phyloP scores from a whole-genome alignment of 2,888 invertebrate genomes.

The Heliconius ismenius region DNA sequence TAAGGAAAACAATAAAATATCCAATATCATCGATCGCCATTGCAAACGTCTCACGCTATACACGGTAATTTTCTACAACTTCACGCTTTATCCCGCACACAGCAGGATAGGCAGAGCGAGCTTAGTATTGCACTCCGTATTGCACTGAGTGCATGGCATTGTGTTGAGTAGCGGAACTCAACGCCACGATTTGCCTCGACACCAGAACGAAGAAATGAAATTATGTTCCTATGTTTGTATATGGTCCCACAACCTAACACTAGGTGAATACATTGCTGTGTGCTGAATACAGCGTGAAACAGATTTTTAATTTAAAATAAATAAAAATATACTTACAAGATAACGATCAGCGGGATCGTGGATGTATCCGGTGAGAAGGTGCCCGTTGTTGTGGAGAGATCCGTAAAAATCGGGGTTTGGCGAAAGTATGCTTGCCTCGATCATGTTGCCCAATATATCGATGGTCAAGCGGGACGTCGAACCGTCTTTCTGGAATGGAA shows the following conservation, averaged over 20 bases:
- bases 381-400: conserved; percentile 88
- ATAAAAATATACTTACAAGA: conserved; percentile 78
- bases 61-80: not conserved
- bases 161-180: too few relatives aligned
- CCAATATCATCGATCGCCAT: conserved; percentile 13
- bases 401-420: conserved; percentile 85
- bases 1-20: not conserved
- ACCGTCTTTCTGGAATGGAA: conserved; percentile 71
- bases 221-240: too few relatives aligned
- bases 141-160: too few relatives aligned
- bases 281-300: too few relatives aligned
- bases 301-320: not conserved
- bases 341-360: conserved; percentile 88
- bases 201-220: too few relatives aligned
- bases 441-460: conserved; percentile 86
- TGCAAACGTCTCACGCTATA: not conserved
- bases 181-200: too few relatives aligned
- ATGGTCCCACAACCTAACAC: too few relatives aligned
- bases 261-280: too few relatives aligned
- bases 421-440: conserved; percentile 86
- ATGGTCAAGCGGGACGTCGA: conserved; percentile 79
- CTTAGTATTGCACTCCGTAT: too few relatives aligned
- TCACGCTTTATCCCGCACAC: not conserved
- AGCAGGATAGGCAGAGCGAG: not conserved
- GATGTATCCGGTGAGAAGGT: conserved; percentile 85